A percentile compares a stretch with the other conserved stretches of the same genome.
These are phyloP conservation scores for Chiroxiphia lanceolata DNA, from an alignment of 2,797 vertebrate genomes.

Conservation along the genomic window DNA sequence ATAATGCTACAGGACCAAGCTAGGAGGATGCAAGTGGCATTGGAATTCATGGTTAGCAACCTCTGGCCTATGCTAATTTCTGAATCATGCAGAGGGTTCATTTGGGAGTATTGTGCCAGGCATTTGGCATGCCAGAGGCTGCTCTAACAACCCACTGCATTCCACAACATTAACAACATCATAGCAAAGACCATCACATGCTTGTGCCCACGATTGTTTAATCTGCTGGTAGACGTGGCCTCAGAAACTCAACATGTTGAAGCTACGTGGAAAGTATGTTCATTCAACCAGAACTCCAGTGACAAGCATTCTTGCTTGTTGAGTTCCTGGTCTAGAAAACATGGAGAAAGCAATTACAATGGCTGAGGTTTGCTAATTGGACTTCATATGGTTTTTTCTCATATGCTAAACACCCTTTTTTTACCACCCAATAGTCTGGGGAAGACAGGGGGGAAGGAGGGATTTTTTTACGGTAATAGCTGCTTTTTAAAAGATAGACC, in stretches of 20 bases:
- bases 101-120: accelerated
- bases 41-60: background rate
- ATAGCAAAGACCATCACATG: background rate
- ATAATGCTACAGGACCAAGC: background rate
- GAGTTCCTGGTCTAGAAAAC: background rate
- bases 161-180: background rate
- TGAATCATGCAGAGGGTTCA: background rate
- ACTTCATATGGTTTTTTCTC: background rate
- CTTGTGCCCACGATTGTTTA: background rate
- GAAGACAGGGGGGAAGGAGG: background rate
- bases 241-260: background rate
- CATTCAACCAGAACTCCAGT: background rate
- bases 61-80: accelerated
- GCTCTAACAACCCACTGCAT: background rate
- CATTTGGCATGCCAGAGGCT: background rate
- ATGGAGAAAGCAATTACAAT: background rate
- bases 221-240: background rate
- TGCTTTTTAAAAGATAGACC: background rate
- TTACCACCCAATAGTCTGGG: background rate
- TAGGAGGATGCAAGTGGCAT: too few relatives aligned
- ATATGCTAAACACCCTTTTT: background rate
- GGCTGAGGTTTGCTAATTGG: background rate
- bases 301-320: background rate
- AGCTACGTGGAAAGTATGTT: background rate
- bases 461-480: background rate